A percentile compares a stretch with the other conserved stretches of the same genome.
These are phyloP conservation scores for Peromyscus leucopus DNA, from an alignment of 2,113 vertebrate species.

Conservation along the genomic window DNA sequence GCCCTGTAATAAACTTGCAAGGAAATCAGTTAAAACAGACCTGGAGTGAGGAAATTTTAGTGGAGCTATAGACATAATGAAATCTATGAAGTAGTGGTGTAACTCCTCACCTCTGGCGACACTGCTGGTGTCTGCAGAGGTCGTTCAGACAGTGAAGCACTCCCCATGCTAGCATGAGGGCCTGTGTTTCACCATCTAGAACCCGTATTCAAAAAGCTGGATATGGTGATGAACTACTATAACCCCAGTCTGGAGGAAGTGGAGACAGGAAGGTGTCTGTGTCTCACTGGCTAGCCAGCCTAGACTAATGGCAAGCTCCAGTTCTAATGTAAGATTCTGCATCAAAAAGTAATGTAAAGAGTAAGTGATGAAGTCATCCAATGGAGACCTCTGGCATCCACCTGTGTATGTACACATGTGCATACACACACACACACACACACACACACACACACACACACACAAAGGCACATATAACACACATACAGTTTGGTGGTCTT, in stretches of 20 bases:
- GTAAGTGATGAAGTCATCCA: background rate
- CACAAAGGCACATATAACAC: background rate
- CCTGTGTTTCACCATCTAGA: background rate
- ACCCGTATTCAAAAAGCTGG: background rate
- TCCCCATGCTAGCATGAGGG: background rate
- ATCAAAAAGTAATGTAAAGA: background rate
- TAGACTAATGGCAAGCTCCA: background rate
- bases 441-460: no score
- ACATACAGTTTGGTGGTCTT: background rate
- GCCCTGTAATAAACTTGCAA: background rate
- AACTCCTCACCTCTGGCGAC: fast-evolving
- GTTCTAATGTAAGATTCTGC: background rate
- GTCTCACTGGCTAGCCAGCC: background rate
- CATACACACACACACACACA: fast-evolving
- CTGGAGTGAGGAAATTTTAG: background rate
- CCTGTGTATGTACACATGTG: background rate
- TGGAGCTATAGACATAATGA: background rate
- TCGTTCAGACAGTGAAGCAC: background rate
- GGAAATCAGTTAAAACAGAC: background rate
- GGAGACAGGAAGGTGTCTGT: background rate
- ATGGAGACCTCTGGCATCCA: background rate
- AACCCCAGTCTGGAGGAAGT: background rate
- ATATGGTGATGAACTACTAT: background rate
- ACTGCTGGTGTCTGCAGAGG: background rate
- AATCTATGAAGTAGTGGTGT: background rate